Evolutionary conservation across 2,888 invertebrate species (phyloP), one percentile per base, ranked within the genome.

Genomic region (Eucera pruinosa): DNA sequence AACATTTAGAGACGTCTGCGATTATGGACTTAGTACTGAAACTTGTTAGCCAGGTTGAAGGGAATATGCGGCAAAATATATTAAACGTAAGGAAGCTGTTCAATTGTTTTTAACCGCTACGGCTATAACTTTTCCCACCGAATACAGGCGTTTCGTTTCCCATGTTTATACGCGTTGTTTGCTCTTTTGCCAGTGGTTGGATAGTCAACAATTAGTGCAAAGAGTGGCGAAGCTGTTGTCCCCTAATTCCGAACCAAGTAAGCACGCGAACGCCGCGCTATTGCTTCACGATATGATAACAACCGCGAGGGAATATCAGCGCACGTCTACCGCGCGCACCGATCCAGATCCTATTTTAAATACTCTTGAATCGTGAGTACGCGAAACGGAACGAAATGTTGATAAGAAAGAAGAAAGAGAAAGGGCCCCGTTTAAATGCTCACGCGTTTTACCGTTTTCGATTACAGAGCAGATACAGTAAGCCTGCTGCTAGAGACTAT

Each of bases 1-100:
- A 96, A 89, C 98, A 99, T 94, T 95, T 98, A 90, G 96, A 97
- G 89, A 98, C 98, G 58, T 98, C 98, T 27, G 98, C 98, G 87
- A 96, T 98, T 89, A 97, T 98, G 94, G 98, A 99, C 94, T 95
- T 98, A 88, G 95, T 98, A 92, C 94, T 96, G 89, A 96, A 97
- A 93, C 95, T 97, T 91, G 95, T 97, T 92, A 96, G 96, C 82
- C 95, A 96, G 88, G 96, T 98, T 66, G 96, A 96, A 91, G 96
- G 95, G 79, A 94, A 96, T 87, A 94, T 95, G 91, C 94, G 95
- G 88, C 94, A 94, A 90, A 95, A 95, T 93, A 94, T 96, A 89
- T 94, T 95, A 87, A 95, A 94, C 90, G 96, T 96, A 93, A 94
- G 93, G 92, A 54, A n/a, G n/a, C n/a, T n/a, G n/a, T n/a, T n/a